Evolutionary conservation across 2,888 invertebrate species (phyloP).

Genomic region (Tuberolachnus salignus): DNA sequence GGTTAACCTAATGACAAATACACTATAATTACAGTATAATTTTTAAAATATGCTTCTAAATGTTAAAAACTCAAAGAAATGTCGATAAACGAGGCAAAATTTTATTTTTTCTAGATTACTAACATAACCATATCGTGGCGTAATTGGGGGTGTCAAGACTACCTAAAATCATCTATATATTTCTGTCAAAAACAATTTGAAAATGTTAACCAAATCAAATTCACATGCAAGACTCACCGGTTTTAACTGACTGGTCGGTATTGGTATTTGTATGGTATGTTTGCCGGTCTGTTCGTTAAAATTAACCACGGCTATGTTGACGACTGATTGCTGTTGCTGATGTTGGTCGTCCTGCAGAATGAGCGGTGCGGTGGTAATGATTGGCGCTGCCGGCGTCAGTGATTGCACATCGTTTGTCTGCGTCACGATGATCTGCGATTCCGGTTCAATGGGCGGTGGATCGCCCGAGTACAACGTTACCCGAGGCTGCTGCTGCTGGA

Average conservation of each 20-base stretch:
- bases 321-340: slow-evolving; percentile 43
- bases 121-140: no score
- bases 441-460: slow-evolving; percentile 32
- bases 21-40: no score
- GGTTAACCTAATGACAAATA: no score
- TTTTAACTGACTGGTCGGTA: slow-evolving; percentile 42
- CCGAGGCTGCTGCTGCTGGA: slow-evolving; percentile 12
- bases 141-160: no score
- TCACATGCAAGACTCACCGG: slow-evolving; percentile 16
- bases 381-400: neutral
- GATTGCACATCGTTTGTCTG: slow-evolving; percentile 30
- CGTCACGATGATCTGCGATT: slow-evolving; percentile 45
- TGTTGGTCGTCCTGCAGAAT: slow-evolving; percentile 36
- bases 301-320: slow-evolving; percentile 54
- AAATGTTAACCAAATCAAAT: neutral
- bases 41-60: no score
- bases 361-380: slow-evolving; percentile 2
- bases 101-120: no score
- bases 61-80: no score
- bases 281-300: slow-evolving; percentile 54
- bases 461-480: slow-evolving; percentile 50
- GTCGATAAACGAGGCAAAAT: no score
- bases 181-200: no score
- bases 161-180: no score
- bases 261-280: slow-evolving; percentile 50